Percentiles rank a stretch among this genome's conserved stretches.
phyloP scores from a whole-genome alignment of 2,113 vertebrate genomes.

The Nyctibius bracteatus region DNA sequence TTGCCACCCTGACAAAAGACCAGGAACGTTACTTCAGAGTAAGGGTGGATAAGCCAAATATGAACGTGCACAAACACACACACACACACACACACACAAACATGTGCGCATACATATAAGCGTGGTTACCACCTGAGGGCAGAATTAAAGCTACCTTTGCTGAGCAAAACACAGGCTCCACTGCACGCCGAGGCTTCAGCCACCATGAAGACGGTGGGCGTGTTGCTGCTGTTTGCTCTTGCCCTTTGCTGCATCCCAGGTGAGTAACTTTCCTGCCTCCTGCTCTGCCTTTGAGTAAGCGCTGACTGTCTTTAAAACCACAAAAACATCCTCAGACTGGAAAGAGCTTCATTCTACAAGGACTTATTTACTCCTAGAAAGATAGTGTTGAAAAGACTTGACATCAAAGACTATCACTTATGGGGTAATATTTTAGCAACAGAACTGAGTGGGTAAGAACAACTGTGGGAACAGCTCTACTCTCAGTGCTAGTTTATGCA shows the following conservation, averaged over 20 bases:
- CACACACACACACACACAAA: not conserved
- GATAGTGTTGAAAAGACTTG: slow-evolving; percentile 70
- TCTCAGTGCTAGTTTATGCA: slow-evolving; percentile 58
- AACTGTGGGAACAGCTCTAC: slow-evolving; percentile 65
- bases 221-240: not conserved
- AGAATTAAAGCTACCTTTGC: not conserved
- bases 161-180: not conserved
- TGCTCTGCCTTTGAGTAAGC: not conserved
- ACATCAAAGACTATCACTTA: slow-evolving; percentile 71
- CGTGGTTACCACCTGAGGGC: not conserved
- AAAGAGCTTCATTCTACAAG: slow-evolving; percentile 52
- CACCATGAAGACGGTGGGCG: not conserved
- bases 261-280: not conserved
- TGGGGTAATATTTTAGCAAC: slow-evolving; percentile 71
- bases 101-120: not conserved
- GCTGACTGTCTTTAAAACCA: not conserved
- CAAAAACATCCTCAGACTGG: slow-evolving; percentile 39
- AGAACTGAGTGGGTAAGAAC: slow-evolving; percentile 70
- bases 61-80: not conserved
- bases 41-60: not conserved
- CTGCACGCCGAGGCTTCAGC: not conserved
- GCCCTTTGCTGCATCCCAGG: slow-evolving; percentile 27
- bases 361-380: slow-evolving; percentile 68
- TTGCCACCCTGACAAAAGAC: not conserved
- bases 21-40: not conserved